phyloP scores from a whole-genome alignment of 2,888 invertebrate genomes.

The Mythimna ferrago region DNA sequence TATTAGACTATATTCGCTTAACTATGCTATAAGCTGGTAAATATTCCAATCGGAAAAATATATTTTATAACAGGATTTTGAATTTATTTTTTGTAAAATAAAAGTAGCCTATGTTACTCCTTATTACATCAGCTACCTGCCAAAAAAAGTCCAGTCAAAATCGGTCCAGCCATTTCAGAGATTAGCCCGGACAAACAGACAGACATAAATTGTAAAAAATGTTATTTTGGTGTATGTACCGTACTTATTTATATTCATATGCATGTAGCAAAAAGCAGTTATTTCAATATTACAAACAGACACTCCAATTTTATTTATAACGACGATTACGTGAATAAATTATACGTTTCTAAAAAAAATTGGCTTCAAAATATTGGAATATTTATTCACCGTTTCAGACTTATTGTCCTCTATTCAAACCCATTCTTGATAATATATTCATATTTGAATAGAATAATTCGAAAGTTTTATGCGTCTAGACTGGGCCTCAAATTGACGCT shows the following conservation, averaged over 20 bases:
- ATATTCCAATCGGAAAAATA: constrained; percentile 13
- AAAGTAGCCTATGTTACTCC: too few relatives aligned
- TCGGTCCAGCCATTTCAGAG: too few relatives aligned
- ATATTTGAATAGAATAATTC: constrained; percentile 30
- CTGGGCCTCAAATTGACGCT: constrained; percentile 12
- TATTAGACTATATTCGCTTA: constrained; percentile 2
- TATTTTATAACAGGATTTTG: not conserved
- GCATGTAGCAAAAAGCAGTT: too few relatives aligned
- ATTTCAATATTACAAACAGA: too few relatives aligned
- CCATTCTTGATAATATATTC: constrained; percentile 12
- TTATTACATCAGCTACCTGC: too few relatives aligned
- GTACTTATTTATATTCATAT: too few relatives aligned
- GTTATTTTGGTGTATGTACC: too few relatives aligned
- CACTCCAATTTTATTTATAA: not conserved
- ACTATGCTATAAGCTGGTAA: not conserved
- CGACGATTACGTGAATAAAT: not conserved
- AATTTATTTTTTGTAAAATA: too few relatives aligned
- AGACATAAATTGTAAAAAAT: too few relatives aligned
- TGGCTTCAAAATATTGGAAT: not conserved
- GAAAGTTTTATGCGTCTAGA: constrained; percentile 33
- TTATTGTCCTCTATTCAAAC: constrained; percentile 12
- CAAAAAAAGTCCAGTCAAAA: too few relatives aligned
- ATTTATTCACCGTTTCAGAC: constrained; percentile 4
- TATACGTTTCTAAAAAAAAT: not conserved
- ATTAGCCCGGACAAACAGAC: too few relatives aligned